Evolutionary conservation across 92 coral and sea anemone genomes (phyloP).

Genomic region (Porites rus): DNA sequence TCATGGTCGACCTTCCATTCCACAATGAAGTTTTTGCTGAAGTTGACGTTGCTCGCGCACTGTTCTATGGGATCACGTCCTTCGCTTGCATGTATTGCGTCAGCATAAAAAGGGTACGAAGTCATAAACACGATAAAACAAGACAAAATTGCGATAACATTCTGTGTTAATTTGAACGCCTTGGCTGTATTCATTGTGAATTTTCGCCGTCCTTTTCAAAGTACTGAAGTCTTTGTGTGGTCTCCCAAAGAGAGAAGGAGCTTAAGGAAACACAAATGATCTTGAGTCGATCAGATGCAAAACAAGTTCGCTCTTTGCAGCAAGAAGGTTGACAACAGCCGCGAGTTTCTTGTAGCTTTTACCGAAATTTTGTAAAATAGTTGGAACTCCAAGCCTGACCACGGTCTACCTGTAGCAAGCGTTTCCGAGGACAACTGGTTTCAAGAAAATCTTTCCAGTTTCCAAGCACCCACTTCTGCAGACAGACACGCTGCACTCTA

Average conservation of each 20-base stretch:
- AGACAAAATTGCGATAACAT: background rate
- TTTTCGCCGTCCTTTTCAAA: background rate
- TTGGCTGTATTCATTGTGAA: background rate
- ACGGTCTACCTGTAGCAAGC: background rate
- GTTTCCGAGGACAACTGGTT: slow-evolving; percentile 5
- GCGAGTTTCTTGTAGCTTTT: background rate
- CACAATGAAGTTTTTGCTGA: slow-evolving; percentile 41
- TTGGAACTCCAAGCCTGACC: no score
- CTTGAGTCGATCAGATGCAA: background rate
- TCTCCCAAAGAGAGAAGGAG: background rate
- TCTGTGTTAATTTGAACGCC: slow-evolving; percentile 2
- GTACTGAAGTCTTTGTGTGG: background rate
- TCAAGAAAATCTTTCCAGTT: slow-evolving; percentile 9
- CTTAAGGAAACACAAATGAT: background rate
- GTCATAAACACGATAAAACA: background rate
- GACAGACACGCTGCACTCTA: slow-evolving; percentile 12
- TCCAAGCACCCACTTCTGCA: slow-evolving; percentile 24
- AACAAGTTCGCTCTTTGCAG: background rate
- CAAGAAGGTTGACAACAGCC: background rate
- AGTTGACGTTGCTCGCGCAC: slow-evolving; percentile 11
- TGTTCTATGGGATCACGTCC: background rate
- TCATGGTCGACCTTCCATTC: slow-evolving; percentile 59
- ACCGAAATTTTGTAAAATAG: background rate
- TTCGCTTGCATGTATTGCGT: slow-evolving; percentile 15
- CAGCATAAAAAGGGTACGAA: background rate